Percentiles rank a stretch among this genome's conserved stretches.
phyloP scores from a whole-genome alignment of 2,888 invertebrate species.

The Allophyes oxyacanthae region DNA sequence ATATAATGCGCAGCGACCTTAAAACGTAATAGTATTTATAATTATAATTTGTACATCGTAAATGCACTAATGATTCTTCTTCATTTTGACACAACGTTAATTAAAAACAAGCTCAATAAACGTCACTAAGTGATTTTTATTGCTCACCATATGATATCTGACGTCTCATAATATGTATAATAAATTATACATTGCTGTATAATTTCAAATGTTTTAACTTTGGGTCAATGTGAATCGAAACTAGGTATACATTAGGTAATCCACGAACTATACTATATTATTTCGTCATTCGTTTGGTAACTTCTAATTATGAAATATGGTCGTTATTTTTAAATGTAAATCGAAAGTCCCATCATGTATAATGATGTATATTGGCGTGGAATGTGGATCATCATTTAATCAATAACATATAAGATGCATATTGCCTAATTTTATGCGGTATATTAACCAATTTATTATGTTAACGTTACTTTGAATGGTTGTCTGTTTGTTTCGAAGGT shows the following conservation, averaged over 20 bases:
- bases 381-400: conserved; percentile 5
- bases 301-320: conserved; percentile 48
- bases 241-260: conserved; percentile 50
- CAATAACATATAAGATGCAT: background rate
- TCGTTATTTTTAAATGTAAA: conserved; percentile 34
- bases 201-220: conserved; percentile 43
- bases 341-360: conserved; percentile 30
- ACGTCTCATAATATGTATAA: conserved; percentile 42
- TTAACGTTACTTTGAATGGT: background rate
- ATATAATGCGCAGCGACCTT: conserved; percentile 3
- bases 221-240: conserved; percentile 35
- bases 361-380: conserved; percentile 29
- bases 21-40: conserved; percentile 10
- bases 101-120: conserved; percentile 59
- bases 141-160: conserved; percentile 50
- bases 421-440: conserved; percentile 10
- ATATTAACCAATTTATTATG: conserved; percentile 2
- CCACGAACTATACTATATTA: conserved; percentile 33
- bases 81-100: conserved; percentile 57
- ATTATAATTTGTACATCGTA: conserved; percentile 50
- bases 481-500: background rate
- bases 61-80: conserved; percentile 55
- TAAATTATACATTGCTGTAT: conserved; percentile 54
- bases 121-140: conserved; percentile 69
- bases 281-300: conserved; percentile 44